These are phyloP conservation scores for Taeniopygia guttata DNA, from an alignment of 2,797 vertebrate genomes.

Conservation along the genomic window DNA sequence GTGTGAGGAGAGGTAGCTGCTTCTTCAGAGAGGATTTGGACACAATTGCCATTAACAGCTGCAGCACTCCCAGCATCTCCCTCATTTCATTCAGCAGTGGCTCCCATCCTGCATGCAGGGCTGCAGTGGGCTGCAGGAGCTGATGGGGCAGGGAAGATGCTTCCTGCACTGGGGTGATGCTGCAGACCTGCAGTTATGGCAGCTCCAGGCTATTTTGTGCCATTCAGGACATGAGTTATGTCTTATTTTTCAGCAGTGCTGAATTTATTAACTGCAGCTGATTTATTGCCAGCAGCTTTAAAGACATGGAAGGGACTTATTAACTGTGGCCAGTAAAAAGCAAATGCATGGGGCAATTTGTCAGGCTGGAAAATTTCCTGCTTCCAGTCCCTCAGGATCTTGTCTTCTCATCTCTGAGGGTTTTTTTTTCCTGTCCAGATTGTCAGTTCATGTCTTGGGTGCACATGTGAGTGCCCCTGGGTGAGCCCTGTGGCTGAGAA, in stretches of 20 bases:
- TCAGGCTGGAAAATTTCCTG: not conserved
- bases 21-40: not conserved
- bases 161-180: not conserved
- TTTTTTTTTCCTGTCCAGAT: not conserved
- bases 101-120: accelerated
- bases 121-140: not conserved
- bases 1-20: not conserved
- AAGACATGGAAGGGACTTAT: not conserved
- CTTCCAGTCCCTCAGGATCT: not conserved
- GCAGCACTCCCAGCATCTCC: not conserved
- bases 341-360: not conserved
- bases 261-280: slow-evolving; percentile 39
- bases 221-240: not conserved
- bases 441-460: not conserved
- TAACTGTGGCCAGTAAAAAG: not conserved
- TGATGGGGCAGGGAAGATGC: not conserved
- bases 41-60: not conserved
- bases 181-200: not conserved
- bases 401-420: not conserved
- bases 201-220: not conserved
- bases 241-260: not conserved
- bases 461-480: not conserved
- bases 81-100: accelerated
- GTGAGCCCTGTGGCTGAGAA: not conserved
- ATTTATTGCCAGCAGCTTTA: not conserved